Percentiles rank a stretch among this genome's conserved stretches.
phyloP scores from a whole-genome alignment of 2,113 vertebrate species.

The Ivindomyrus marchei region DNA sequence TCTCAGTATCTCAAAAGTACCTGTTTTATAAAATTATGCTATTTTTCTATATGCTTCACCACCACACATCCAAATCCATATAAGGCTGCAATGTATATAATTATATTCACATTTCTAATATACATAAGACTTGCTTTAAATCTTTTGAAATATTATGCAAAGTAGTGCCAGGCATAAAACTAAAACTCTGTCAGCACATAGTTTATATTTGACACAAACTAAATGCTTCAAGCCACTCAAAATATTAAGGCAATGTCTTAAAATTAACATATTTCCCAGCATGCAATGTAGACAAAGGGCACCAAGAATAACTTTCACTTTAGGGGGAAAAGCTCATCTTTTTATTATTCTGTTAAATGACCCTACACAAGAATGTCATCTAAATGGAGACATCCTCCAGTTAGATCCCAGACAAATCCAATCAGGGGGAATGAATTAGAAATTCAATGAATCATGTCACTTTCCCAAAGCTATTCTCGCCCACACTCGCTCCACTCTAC shows the following conservation, averaged over 20 bases:
- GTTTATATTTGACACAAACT: background rate
- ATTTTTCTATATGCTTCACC: background rate
- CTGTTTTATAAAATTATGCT: background rate
- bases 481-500: background rate
- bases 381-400: background rate
- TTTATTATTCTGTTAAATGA: background rate
- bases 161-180: background rate
- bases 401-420: background rate
- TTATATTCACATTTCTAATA: background rate
- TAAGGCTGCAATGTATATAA: background rate
- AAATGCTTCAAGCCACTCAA: background rate
- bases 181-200: background rate
- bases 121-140: background rate
- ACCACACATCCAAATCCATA: background rate
- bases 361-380: background rate
- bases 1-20: background rate
- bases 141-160: background rate
- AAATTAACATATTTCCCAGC: constrained; percentile 10
- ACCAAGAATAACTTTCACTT: background rate
- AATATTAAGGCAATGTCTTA: background rate
- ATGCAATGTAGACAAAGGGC: background rate
- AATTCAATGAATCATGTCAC: background rate
- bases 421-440: background rate
- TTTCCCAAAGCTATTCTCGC: background rate
- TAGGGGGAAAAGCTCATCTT: background rate